Conservation (phyloP, 2,797 vertebrate species). For the Oreortyx pictus region DNA sequence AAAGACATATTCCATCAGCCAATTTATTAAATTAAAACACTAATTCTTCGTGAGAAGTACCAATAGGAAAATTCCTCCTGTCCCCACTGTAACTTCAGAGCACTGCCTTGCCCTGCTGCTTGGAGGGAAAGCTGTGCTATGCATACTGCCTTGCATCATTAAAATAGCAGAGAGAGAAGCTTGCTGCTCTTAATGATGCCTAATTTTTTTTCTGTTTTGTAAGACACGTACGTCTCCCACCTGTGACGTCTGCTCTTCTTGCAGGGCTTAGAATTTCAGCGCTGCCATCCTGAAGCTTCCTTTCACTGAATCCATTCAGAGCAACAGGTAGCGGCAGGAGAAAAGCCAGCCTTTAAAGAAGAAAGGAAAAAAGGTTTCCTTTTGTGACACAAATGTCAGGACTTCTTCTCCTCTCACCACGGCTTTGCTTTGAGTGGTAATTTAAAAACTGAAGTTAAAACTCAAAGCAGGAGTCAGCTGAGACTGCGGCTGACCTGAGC, state of each 20-base stretch:
- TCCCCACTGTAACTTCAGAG: accelerated
- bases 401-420: not conserved
- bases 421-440: not conserved
- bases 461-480: not conserved
- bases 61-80: not conserved
- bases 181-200: accelerated
- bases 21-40: not conserved
- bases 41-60: not conserved
- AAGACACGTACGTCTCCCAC: not conserved
- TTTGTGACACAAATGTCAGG: not conserved
- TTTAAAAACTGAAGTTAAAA: not conserved
- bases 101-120: not conserved
- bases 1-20: not conserved
- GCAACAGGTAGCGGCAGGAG: not conserved
- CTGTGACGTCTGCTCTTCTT: not conserved
- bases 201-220: not conserved
- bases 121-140: not conserved
- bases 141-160: not conserved
- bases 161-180: not conserved
- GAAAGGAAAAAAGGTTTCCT: not conserved
- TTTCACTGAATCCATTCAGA: not conserved
- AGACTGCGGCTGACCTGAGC: not conserved
- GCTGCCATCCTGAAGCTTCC: not conserved
- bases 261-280: not conserved
- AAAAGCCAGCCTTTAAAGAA: not conserved